These are phyloP conservation scores for Bombus cullumanus DNA, from an alignment of 1,140 invertebrate species.

Conservation along the genomic window DNA sequence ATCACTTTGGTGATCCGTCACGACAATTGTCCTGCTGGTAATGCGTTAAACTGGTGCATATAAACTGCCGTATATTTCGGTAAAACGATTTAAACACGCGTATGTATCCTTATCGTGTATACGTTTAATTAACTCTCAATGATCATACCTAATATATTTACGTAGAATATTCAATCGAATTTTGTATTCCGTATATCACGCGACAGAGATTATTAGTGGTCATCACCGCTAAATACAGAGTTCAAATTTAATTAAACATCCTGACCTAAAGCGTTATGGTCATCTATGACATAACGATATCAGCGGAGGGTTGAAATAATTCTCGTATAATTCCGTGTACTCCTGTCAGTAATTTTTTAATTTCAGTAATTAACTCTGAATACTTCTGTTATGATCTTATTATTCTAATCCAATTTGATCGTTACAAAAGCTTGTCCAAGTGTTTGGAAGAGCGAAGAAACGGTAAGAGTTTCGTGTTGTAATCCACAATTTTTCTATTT, in stretches of 20 bases:
- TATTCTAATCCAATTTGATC: too few relatives aligned
- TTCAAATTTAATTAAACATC: not conserved
- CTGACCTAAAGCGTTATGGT: not conserved
- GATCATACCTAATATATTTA: not conserved
- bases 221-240: too few relatives aligned
- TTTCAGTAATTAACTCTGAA: too few relatives aligned
- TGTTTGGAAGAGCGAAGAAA: too few relatives aligned
- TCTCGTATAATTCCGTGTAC: not conserved
- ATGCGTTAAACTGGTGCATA: not conserved
- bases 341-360: too few relatives aligned
- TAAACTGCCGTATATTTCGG: not conserved
- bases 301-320: not conserved
- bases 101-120: not conserved
- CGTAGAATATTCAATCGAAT: not conserved
- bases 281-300: not conserved
- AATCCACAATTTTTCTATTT: too few relatives aligned
- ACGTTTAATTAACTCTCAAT: not conserved
- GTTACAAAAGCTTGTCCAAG: too few relatives aligned
- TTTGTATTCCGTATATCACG: too few relatives aligned
- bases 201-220: too few relatives aligned
- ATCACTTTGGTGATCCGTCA: not conserved
- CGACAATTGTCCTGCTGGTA: conserved; percentile 10
- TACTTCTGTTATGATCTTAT: too few relatives aligned
- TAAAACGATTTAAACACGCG: not conserved
- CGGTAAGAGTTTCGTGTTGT: too few relatives aligned